Evolutionary conservation across 2,797 vertebrate species (phyloP).

Genomic region (Rhodeus uyekii): DNA sequence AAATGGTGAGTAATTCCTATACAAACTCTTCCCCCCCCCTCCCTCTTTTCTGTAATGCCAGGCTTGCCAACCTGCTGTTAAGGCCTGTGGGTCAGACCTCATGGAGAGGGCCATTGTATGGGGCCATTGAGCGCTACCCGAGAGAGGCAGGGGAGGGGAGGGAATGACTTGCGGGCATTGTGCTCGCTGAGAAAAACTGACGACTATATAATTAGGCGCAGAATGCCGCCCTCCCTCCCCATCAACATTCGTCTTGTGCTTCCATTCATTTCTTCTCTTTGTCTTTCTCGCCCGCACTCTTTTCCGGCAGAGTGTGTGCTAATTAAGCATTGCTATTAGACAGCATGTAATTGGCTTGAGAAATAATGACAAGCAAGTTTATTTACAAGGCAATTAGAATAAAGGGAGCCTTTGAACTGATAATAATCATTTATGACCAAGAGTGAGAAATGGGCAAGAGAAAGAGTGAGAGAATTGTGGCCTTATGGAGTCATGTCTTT

Average conservation of each 20-base stretch:
- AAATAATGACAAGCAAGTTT: conserved; percentile 87
- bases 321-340: conserved; percentile 85
- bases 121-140: conserved; percentile 63
- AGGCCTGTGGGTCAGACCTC: conserved; percentile 73
- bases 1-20: conserved; percentile 52
- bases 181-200: conserved; percentile 70
- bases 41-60: conserved; percentile 62
- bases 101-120: conserved; percentile 74
- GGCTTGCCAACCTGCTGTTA: conserved; percentile 73
- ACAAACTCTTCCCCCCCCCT: conserved; percentile 64
- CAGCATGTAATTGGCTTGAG: conserved; percentile 86
- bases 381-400: conserved; percentile 87
- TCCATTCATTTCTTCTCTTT: conserved; percentile 67
- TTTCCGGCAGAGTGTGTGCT: conserved; percentile 79
- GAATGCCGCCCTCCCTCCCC: conserved; percentile 69
- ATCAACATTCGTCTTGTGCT: conserved; percentile 64
- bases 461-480: not conserved
- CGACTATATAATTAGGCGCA: conserved; percentile 79
- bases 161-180: conserved; percentile 70
- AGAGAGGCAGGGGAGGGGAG: conserved; percentile 65
- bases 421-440: conserved; percentile 80
- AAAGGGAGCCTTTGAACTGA: conserved; percentile 80
- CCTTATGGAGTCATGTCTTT: not conserved
- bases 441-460: conserved; percentile 24
- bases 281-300: conserved; percentile 54